Evolutionary conservation across 2,113 vertebrate genomes (phyloP), one percentile per base, ranked within the genome.

Genomic region (Heliornis fulica): DNA sequence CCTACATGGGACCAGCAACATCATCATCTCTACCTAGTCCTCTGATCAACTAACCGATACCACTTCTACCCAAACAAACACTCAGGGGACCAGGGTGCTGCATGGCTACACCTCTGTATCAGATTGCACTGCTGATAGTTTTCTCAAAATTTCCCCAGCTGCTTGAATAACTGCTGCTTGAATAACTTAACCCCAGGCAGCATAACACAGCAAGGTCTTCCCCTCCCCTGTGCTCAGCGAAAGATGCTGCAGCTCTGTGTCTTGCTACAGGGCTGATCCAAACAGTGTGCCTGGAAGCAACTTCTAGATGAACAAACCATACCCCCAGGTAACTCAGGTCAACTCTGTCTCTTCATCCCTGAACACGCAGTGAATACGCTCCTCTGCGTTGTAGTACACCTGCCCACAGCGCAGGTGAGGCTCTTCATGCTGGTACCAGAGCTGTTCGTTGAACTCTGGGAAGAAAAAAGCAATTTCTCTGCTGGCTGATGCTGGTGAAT

Each of bases 391-490:
- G 38, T 98, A 98, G 48, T 8, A 31, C 32, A 97, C 91, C 8
- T 57, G 93, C 32, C 98, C 98, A 0, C 53, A 53, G 81, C 99
- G 98, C 93, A 99, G 96, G 28, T 5, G 72, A 0, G 98, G 98
- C 92, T 99, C 99, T 0, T 99, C 98, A n/a, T 95, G 96, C 89
- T 97, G 96, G 61, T 99, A 98, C 99, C 99, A 99, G 64, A 96
- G 97, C 83, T 95, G 93, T 31, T 96, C 91, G 0, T 95, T 84
- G 68, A 99, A 99, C 80, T 99, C 99, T 0, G 99, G 99, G 96
- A 99, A 99, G 97, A 99, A 99, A 97, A 98, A 98, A 11, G 94
- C 43, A 43, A 99, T 99, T 97, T 99, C 99, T 95, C 98, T 98
- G 71, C 97, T 97, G 82, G 99, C 99, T 2, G 99, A 99, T 57